Evolutionary conservation across 1,140 invertebrate genomes (phyloP), one percentile per base, ranked within the genome.

Genomic region (Trichogramma pretiosum): DNA sequence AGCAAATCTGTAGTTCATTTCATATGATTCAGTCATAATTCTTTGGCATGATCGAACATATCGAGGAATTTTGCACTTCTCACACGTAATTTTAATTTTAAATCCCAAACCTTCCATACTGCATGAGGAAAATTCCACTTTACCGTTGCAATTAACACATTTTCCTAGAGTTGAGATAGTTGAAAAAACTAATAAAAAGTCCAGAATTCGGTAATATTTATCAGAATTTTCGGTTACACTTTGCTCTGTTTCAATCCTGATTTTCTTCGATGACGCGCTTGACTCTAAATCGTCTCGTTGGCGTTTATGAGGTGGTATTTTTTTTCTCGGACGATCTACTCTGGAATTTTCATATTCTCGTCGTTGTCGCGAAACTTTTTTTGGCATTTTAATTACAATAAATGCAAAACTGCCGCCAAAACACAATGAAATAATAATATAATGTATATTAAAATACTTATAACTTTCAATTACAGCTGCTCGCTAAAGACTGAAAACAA

Each of bases 251-350:
- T 16, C 44, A 9, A 36, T 22, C 39, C 42, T 49, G 17, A 46
- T 52, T 52, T 55, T 55, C 41, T 46, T 55, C n/a, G 42, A 13
- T 41, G 54, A 55, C 21, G 50, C 43, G 26, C 54, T 55, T 24
- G 28, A 48, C 11, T 46, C 24, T 13, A 33, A 22, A 23, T 47
- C 44, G 13, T 55, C 43, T 11, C 32, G 46, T 30, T 40, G 43
- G 32, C 33, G 46, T 28, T 52, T 50, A 26, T 55, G 21, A 13
- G 54, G 54, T 36, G 37, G 41, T 16, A 46, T 10, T 14, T 16
- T 46, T 55, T 52, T 55, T 52, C 43, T 52, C 5, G 50, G 19
- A 44, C 36, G 18, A 38, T 19, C 35, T 26, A 53, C 44, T 13
- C 16, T 2, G 0, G 10, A n/a, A 38, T 26, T 19, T 38, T 14